These are phyloP conservation scores for Drosophila varians DNA, from an alignment of 1,140 invertebrate species.

Conservation along the genomic window DNA sequence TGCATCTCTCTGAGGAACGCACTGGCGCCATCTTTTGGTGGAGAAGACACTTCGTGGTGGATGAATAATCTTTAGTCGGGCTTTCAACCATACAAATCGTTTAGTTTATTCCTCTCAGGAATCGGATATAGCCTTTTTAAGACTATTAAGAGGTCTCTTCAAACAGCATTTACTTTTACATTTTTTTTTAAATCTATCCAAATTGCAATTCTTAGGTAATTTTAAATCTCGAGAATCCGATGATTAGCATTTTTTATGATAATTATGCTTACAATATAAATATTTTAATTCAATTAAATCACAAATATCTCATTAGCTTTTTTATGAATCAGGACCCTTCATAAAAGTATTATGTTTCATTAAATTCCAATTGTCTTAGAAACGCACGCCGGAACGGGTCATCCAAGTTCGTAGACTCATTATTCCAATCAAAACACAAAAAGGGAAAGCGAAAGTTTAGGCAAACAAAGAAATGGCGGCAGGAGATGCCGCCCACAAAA, in stretches of 20 bases:
- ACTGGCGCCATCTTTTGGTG: not conserved
- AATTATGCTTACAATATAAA: no score
- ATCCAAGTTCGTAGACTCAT: constrained; percentile 55
- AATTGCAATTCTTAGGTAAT: no score
- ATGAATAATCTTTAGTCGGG: not conserved
- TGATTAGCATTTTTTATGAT: no score
- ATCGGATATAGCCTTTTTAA: no score
- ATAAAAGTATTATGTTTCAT: no score
- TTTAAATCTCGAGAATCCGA: no score
- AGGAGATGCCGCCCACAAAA: constrained; percentile 45
- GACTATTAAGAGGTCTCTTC: no score
- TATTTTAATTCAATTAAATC: no score
- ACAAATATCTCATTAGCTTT: no score
- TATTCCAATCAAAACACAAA: constrained; percentile 58
- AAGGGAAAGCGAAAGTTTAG: constrained; percentile 74
- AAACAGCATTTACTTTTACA: no score
- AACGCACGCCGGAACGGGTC: constrained; percentile 18
- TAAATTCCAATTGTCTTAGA: no score
- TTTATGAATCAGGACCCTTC: not conserved
- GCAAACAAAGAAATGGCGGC: constrained; percentile 46
- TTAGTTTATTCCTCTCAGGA: not conserved
- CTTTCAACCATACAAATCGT: not conserved
- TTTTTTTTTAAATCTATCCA: no score
- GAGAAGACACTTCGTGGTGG: not conserved
- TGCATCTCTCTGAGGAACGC: not conserved